A percentile compares a stretch with the other conserved stretches of the same genome.
phyloP scores from a whole-genome alignment of 2,888 invertebrate genomes.

The Phengaris arion region DNA sequence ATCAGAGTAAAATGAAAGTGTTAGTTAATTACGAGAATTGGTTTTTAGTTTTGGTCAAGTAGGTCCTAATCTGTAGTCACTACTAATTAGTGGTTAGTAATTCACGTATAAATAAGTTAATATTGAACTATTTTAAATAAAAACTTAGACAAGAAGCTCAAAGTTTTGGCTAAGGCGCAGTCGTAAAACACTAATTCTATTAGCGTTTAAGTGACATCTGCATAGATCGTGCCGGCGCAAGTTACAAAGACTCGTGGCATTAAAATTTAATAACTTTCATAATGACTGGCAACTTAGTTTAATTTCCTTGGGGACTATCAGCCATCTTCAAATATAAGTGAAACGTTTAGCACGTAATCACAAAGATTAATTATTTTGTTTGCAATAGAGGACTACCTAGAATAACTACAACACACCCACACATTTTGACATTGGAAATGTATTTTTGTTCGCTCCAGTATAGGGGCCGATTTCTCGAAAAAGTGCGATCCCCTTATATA shows the following conservation, averaged over 20 bases:
- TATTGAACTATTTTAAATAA: not conserved
- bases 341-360: conserved; percentile 34
- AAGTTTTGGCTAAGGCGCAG: not conserved
- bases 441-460: no score
- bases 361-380: conserved; percentile 33
- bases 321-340: conserved; percentile 37
- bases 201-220: conserved; percentile 18
- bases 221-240: conserved; percentile 20
- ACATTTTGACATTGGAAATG: no score
- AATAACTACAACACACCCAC: not conserved
- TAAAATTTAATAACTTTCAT: conserved; percentile 34
- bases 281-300: conserved; percentile 36
- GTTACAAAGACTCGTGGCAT: conserved; percentile 42
- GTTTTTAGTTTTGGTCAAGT: no score
- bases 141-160: not conserved
- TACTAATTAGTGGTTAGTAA: no score
- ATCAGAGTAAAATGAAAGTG: no score
- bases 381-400: not conserved
- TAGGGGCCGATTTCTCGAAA: no score
- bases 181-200: conserved; percentile 16
- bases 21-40: no score
- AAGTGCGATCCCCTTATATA: no score
- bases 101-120: no score
- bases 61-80: no score
- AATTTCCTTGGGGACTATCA: conserved; percentile 36